Evolutionary conservation across 1,140 invertebrate species (phyloP).

Genomic region (Camponotus pennsylvanicus): DNA sequence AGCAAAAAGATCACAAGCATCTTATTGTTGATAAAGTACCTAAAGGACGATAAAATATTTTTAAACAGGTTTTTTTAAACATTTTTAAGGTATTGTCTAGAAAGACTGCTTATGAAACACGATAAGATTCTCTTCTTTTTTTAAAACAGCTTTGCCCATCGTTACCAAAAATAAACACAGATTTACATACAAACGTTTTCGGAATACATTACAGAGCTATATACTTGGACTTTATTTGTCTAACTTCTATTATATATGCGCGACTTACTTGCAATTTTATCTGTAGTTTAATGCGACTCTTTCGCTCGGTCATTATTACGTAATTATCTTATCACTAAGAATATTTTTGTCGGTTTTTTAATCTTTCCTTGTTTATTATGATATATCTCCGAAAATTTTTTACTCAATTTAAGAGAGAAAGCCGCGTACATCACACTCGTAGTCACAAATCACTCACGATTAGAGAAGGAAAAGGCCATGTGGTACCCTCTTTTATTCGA

Average conservation of each 20-base stretch:
- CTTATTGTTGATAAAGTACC: too few species aligned
- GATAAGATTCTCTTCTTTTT: neutral
- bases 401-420: neutral
- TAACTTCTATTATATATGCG: neutral
- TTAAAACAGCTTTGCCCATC: neutral
- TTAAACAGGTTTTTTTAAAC: too few species aligned
- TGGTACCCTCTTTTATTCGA: slow-evolving; percentile 22
- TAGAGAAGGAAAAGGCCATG: neutral
- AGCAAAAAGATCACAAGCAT: too few species aligned
- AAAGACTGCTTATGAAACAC: too few species aligned
- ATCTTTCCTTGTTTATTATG: neutral
- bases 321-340: neutral
- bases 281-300: neutral
- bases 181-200: slow-evolving; percentile 51
- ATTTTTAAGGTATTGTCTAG: too few species aligned
- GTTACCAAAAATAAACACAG: slow-evolving; percentile 9
- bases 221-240: neutral
- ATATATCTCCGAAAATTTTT: neutral
- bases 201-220: slow-evolving; percentile 9
- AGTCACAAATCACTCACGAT: too few species aligned
- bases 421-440: too few species aligned
- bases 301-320: neutral
- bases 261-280: neutral
- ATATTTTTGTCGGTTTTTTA: neutral
- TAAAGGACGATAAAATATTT: too few species aligned